Percentiles rank a stretch among this genome's conserved stretches.
Evolutionary conservation across 2,113 vertebrate genomes (phyloP).

Genomic region (Tinamus guttatus): DNA sequence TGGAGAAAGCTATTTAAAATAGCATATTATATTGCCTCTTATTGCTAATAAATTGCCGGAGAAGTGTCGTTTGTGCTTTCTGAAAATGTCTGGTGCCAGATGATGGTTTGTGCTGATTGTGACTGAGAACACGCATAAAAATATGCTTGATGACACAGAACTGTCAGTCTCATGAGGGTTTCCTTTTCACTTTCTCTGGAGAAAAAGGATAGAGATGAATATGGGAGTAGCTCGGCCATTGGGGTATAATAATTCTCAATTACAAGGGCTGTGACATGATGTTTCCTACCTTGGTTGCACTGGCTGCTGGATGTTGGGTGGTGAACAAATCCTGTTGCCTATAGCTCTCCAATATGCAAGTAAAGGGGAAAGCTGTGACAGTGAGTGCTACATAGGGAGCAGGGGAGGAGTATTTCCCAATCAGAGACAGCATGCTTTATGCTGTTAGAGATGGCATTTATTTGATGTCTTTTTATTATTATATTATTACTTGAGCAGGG

Average conservation of each 20-base stretch:
- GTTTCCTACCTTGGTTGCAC: slow-evolving; percentile 13
- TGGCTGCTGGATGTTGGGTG: slow-evolving; percentile 6
- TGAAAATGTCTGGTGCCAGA: slow-evolving; percentile 1
- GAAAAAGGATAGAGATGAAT: slow-evolving; percentile 33
- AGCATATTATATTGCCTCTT: slow-evolving; percentile 39
- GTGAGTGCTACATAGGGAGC: background rate
- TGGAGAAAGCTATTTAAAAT: slow-evolving; percentile 49
- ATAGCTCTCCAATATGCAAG: background rate
- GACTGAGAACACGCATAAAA: slow-evolving; percentile 30
- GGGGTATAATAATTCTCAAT: slow-evolving; percentile 54
- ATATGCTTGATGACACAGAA: background rate
- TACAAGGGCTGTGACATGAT: slow-evolving; percentile 40
- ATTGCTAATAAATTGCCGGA: slow-evolving; percentile 60
- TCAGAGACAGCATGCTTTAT: background rate
- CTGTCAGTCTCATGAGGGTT: slow-evolving; percentile 23
- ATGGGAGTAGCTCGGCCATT: slow-evolving; percentile 43
- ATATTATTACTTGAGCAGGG: background rate
- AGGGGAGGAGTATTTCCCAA: background rate
- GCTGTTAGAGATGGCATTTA: background rate
- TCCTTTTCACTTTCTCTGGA: slow-evolving; percentile 20
- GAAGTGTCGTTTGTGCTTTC: slow-evolving; percentile 48
- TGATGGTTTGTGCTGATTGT: slow-evolving; percentile 29
- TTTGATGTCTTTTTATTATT: background rate
- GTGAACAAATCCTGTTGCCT: slow-evolving; percentile 18
- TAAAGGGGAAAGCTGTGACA: slow-evolving; percentile 6